Evolutionary conservation across 2,113 vertebrate species (phyloP).

Genomic region (Jacana jacana): DNA sequence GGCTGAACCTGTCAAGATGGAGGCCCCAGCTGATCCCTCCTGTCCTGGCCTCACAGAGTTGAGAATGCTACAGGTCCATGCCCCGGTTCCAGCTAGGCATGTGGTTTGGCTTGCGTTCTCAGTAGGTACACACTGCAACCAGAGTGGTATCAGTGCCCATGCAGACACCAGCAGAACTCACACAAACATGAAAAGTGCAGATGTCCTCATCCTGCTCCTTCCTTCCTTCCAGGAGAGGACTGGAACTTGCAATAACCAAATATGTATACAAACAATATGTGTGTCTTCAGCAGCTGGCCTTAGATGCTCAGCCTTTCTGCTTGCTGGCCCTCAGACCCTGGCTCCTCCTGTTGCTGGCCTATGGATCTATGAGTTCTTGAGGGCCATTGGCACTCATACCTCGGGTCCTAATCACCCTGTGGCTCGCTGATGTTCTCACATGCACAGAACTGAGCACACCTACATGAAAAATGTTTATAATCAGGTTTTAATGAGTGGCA

Average conservation of each 20-base stretch:
- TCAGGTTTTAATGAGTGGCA: not conserved
- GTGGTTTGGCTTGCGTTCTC: fast-evolving
- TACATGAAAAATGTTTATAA: not conserved
- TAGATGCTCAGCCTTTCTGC: not conserved
- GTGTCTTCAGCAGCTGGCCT: not conserved
- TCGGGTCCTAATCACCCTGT: not conserved
- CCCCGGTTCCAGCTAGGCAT: fast-evolving
- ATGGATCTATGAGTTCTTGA: not conserved
- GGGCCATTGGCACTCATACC: not conserved
- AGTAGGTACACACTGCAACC: not conserved
- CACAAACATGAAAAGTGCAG: not conserved
- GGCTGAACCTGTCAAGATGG: not conserved
- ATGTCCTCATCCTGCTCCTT: not conserved
- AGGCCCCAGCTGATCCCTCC: not conserved
- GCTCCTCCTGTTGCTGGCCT: not conserved
- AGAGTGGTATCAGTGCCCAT: fast-evolving
- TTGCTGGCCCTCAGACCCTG: not conserved
- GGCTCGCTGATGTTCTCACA: not conserved
- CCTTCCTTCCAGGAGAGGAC: not conserved
- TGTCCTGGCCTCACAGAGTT: not conserved
- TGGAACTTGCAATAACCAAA: not conserved
- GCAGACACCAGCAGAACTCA: not conserved
- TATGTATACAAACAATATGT: fast-evolving
- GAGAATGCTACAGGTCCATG: not conserved
- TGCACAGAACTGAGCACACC: not conserved